These are phyloP conservation scores for Synanthedon vespiformis DNA, from an alignment of 2,888 invertebrate genomes.

Conservation along the genomic window DNA sequence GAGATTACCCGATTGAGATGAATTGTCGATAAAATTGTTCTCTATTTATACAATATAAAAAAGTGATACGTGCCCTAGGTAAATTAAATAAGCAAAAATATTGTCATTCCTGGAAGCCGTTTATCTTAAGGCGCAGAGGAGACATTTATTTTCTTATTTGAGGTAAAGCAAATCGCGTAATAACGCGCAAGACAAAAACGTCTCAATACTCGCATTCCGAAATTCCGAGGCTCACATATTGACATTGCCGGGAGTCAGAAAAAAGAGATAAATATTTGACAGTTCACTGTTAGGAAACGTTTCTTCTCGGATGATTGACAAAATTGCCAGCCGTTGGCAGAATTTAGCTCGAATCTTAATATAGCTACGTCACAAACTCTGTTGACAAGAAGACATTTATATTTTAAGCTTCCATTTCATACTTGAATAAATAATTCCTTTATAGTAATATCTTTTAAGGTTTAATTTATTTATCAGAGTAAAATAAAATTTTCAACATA, in stretches of 20 bases:
- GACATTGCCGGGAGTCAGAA: slow-evolving; percentile 38
- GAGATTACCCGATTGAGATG: slow-evolving; percentile 46
- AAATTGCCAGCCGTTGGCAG: slow-evolving; percentile 26
- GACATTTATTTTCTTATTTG: slow-evolving; percentile 24
- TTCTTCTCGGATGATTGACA: slow-evolving; percentile 39
- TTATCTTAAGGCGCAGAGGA: slow-evolving; percentile 10
- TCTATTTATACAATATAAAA: background rate
- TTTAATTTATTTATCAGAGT: too few relatives aligned
- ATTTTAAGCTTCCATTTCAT: too few relatives aligned
- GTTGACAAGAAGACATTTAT: slow-evolving; percentile 14
- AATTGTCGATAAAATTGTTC: slow-evolving; percentile 19
- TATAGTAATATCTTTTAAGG: too few relatives aligned
- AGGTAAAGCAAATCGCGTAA: slow-evolving; percentile 27
- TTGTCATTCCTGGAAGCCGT: background rate
- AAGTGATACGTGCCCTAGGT: background rate
- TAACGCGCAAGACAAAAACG: slow-evolving; percentile 31
- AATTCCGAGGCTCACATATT: slow-evolving; percentile 36
- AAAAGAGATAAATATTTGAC: slow-evolving; percentile 47
- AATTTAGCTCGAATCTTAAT: slow-evolving; percentile 8
- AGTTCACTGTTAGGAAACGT: slow-evolving; percentile 37
- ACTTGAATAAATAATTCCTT: too few relatives aligned
- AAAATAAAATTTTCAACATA: too few relatives aligned
- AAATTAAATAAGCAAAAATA: background rate
- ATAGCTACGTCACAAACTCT: slow-evolving; percentile 6
- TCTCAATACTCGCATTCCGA: slow-evolving; percentile 30